Base-by-base conservation (phyloP, 2,888 invertebrate species). In the Diadegma fenestrale region DNA sequence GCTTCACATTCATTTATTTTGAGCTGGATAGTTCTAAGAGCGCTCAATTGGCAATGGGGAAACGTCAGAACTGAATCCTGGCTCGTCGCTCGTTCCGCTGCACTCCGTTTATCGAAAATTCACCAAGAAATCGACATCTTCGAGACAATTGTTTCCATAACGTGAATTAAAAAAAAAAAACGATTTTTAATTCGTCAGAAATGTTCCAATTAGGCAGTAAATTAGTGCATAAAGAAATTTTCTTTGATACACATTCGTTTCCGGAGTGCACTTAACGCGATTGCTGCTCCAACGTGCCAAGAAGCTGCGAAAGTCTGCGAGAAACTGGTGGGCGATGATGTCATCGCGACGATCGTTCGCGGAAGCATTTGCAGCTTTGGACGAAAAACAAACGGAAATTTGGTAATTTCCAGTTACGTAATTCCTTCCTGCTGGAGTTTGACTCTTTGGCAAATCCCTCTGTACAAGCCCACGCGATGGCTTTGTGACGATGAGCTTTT, bases 11-110 rank as follows among this genome's bases (percentile, higher is more conserved):
- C 58, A 26, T 14, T 26, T 58, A 19, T 51, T 58, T 26, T 14
- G 14, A 58, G 22, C 26, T 14, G 14, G 14, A 6, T 58, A 14
- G 58, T 58, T 26, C 26, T 1, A 26, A 58, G 26, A 58, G 26
- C 58, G 14, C 26, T 58, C 58, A 26, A 58, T 58, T 26, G 26
- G 12, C 58, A 58, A 58, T 58, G 19, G 58, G 26, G 58, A 58
- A 58, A 58, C 58, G 58, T 58, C 58, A 58, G 26, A 5, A 26
- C 22, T 58, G 26, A 58, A 58, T 26, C 58, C 58, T 26, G 14
- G 26, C 58, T 58, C 26, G 26, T 12, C 26, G 26, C 26, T 26
- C 14, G 26, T 26, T 26, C 6, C 6, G 14, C 58, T 58, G 1
- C 51, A 0, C 58, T 26, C 26, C 58, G 14, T 26, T 58, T 14